phyloP scores from a whole-genome alignment of 1,140 invertebrate species.

The Tetraneura akinire region DNA sequence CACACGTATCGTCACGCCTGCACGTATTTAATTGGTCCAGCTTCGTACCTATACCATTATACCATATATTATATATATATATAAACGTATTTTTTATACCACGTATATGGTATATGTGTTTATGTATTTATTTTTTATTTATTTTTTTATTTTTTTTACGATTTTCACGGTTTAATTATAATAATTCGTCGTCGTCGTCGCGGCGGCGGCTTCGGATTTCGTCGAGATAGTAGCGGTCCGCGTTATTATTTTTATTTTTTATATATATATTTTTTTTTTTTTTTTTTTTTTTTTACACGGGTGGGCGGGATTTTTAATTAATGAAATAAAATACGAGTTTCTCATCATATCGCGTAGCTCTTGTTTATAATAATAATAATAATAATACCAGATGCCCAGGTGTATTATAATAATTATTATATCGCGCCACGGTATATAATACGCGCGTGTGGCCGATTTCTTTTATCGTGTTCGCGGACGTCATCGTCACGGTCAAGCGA shows the following conservation, averaged over 20 bases:
- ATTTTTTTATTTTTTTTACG: no score
- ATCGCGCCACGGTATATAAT: slow-evolving; percentile 15
- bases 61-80: no score
- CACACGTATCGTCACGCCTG: background rate
- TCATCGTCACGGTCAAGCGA: slow-evolving; percentile 22
- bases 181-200: slow-evolving; percentile 21
- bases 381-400: no score
- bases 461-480: background rate
- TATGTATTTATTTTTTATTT: no score
- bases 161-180: slow-evolving; percentile 10
- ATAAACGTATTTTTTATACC: no score
- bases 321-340: background rate
- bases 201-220: background rate
- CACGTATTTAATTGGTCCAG: background rate
- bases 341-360: no score
- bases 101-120: no score
- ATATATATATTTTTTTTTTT: background rate
- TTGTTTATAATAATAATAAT: no score
- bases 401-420: slow-evolving; percentile 20
- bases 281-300: slow-evolving; percentile 16
- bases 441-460: slow-evolving; percentile 30
- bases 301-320: slow-evolving; percentile 25
- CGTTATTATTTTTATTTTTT: no score
- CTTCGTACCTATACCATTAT: no score
- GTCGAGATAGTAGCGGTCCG: background rate